These are phyloP conservation scores for Drosophila nr. perissopoda DNA, from an alignment of 2,888 invertebrate species.

Conservation along the genomic window DNA sequence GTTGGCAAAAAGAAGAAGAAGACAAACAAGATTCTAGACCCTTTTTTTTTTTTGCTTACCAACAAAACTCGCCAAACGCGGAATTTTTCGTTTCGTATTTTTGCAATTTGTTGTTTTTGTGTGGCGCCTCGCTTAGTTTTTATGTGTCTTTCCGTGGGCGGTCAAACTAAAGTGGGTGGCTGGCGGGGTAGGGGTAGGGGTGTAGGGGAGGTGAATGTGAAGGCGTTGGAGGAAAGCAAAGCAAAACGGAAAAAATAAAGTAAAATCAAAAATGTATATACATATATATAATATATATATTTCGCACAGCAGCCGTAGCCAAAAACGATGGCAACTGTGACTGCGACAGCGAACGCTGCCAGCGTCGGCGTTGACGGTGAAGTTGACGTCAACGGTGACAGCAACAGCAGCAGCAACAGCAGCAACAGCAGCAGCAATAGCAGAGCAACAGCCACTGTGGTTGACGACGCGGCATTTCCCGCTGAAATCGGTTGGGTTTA, in stretches of 20 bases:
- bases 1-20: background rate
- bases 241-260: constrained; percentile 7
- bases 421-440: constrained; percentile 1
- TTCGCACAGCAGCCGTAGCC: constrained; percentile 13
- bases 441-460: constrained; percentile 16
- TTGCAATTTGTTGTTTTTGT: constrained; percentile 37
- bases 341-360: constrained; percentile 4
- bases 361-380: constrained; percentile 20
- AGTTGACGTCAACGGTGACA: constrained; percentile 24
- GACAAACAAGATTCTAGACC: constrained; percentile 24
- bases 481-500: constrained; percentile 61
- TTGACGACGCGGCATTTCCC: constrained; percentile 32
- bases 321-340: constrained; percentile 17
- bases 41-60: background rate
- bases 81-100: constrained; percentile 31
- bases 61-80: constrained; percentile 26
- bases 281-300: background rate
- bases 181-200: too few relatives aligned
- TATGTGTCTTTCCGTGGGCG: constrained; percentile 21
- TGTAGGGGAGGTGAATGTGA: background rate
- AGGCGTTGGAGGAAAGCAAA: background rate
- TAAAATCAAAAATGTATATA: background rate
- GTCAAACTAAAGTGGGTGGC: background rate
- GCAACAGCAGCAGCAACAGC: background rate
- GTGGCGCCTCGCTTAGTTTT: constrained; percentile 13